A percentile compares a stretch with the other conserved stretches of the same genome.
Evolutionary conservation across 2,888 invertebrate genomes (phyloP).

Genomic region (Cheilosia vulpina): DNA sequence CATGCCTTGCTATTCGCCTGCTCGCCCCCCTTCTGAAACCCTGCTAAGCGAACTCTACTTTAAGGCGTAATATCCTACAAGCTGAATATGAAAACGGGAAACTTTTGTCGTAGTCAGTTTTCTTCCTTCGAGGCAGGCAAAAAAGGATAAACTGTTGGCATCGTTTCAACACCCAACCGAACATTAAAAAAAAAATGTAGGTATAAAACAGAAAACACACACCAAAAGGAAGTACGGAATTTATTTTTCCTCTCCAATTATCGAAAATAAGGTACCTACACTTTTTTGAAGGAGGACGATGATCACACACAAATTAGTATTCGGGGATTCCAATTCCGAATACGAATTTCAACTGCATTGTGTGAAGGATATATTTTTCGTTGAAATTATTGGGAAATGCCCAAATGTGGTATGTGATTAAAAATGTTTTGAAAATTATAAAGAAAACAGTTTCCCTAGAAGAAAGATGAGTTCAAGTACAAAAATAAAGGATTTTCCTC

Average conservation of each 20-base stretch:
- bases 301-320: conserved; percentile 12
- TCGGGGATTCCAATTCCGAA: background rate
- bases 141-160: conserved; percentile 45
- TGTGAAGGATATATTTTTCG: background rate
- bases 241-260: conserved; percentile 15
- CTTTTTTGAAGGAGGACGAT: background rate
- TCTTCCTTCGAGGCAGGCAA: conserved; percentile 12
- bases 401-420: background rate
- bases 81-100: conserved; percentile 27
- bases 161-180: conserved; percentile 20
- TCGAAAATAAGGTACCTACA: conserved; percentile 22
- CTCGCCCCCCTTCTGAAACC: background rate
- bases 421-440: conserved; percentile 6
- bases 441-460: background rate
- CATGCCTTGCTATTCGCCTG: background rate
- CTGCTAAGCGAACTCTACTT: conserved; percentile 21
- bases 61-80: conserved; percentile 38
- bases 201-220: background rate
- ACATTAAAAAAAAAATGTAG: background rate
- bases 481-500: conserved; percentile 3
- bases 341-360: background rate
- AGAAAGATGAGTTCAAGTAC: background rate
- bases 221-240: background rate
- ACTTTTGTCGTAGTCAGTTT: conserved; percentile 4
- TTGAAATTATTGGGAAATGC: background rate